Evolutionary conservation across 2,113 vertebrate species (phyloP), one percentile per base, ranked within the genome.

Genomic region (Ochotona princeps): DNA sequence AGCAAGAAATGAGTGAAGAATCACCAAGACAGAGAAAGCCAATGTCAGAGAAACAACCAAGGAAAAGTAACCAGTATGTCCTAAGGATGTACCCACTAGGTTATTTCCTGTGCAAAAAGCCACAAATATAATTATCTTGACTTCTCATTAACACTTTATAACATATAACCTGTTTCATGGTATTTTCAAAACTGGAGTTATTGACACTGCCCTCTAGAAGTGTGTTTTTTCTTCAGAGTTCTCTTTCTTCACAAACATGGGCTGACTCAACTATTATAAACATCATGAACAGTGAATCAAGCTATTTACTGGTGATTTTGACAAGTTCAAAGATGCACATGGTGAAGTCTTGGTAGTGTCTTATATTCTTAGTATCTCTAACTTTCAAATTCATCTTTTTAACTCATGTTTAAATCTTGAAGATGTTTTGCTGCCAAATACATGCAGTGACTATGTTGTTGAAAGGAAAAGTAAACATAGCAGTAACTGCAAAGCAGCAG

Each of bases 381-480:
- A 49, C n/a, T 67, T 94, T 89, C n/a, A 82, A 82, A 69, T 81
- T 74, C 4, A 57, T 66, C 5, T 75, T 61, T 95, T 7, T 90
- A 74, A 30, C 25, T 81, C 61, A 6, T 44, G 51, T 80, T 92
- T 69, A 74, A 79, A 79, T 44, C 12, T 25, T 88, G 47, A 72
- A 3, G 11, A 49, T 89, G 18, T 15, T 91, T 49, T 85, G 57
- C 20, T 85, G 26, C 49, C 78, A 32, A 90, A 60, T 54, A 54
- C 91, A 69, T 87, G 5, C 23, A 14, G 51, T 38, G 80, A 7
- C 21, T 60, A 5, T 17, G 20, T 61, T 92, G 10, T 49, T 92
- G 67, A 89, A 89, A 83, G 51, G 76, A n/a, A 93, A 76, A 10
- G 49, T 15, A 94, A 28, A 67, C 35, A 87, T 89, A 80, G 14